A percentile compares a stretch with the other conserved stretches of the same genome.
Evolutionary conservation across 2,888 invertebrate species (phyloP).

Genomic region (Malthinus seriepunctatus): DNA sequence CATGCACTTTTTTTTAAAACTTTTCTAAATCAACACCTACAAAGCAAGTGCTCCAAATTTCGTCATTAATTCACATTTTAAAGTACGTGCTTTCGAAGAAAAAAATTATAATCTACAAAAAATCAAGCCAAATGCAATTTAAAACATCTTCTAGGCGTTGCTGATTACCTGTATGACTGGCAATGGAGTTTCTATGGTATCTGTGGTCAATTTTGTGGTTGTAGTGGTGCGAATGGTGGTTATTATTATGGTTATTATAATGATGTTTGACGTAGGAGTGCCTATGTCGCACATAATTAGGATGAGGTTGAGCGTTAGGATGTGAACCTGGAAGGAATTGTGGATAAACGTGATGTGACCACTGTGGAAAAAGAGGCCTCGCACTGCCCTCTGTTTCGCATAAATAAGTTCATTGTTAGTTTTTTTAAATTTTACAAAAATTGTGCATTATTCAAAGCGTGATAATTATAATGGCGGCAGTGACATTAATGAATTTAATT

Average conservation of each 20-base stretch:
- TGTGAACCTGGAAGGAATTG: constrained; percentile 92
- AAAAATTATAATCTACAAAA: constrained; percentile 9
- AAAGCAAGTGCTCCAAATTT: too few relatives aligned
- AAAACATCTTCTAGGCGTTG: constrained; percentile 21
- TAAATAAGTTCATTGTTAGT: constrained; percentile 27
- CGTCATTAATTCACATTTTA: too few relatives aligned
- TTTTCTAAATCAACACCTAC: too few relatives aligned
- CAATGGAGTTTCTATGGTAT: constrained; percentile 64
- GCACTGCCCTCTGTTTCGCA: constrained; percentile 59
- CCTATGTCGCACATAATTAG: constrained; percentile 53
- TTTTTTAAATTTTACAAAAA: constrained; percentile 9
- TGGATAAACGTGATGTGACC: constrained; percentile 94
- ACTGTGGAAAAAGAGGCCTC: constrained; percentile 89
- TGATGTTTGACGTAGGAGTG: constrained; percentile 61
- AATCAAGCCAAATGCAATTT: constrained; percentile 20
- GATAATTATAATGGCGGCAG: constrained; percentile 31
- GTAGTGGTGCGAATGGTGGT: constrained; percentile 62
- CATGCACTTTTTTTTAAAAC: too few relatives aligned
- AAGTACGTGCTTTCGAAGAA: background rate
- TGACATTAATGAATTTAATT: constrained; percentile 17
- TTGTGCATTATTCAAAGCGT: constrained; percentile 34
- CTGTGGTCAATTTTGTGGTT: constrained; percentile 62
- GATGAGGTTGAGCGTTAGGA: constrained; percentile 68
- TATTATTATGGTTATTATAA: constrained; percentile 63
- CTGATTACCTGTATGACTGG: constrained; percentile 62